Base-by-base conservation (phyloP, 2,797 vertebrate species). In the Siniperca undulata region DNA sequence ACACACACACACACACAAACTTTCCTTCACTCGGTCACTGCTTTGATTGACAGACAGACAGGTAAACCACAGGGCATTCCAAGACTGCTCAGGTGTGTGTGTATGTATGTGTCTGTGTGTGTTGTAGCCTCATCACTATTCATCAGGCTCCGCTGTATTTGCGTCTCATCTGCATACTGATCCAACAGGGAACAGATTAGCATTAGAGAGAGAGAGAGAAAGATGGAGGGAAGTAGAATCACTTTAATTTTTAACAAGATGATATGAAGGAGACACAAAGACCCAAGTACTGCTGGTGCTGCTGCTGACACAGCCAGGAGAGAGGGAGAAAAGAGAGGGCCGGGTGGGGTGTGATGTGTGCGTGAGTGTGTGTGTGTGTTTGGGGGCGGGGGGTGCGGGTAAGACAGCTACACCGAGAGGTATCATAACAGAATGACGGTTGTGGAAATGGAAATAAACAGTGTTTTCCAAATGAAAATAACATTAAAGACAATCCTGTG, bases 231-330 rank as follows among this genome's bases (percentile, higher is more conserved):
- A 84, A 88, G 84, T 85, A 89, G 93, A 95, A 92, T 93, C 92
- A 90, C 95, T 96, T 96, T 95, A 95, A 96, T 96, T 96, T 96
- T 96, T 96, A 96, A 96, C 95, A 95, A 96, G 95, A 94, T 92
- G 93, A 95, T 95, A 89, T 93, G 93, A 96, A 95, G 90, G 90
- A 93, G 93, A 91, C 92, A 94, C 92, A 95, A 93, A 95, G 93
- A 91, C 82, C 86, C 84, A 80, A 89, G 83, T 80, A 75, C 70
- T 53, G 84, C 90, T 86, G 81, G 30, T 80, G 81, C 80, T 88
- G 84, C 89, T 93, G 93, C 94, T 93, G 92, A 94, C 92, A 86
- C 90, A 93, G 92, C 90, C 88, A 86, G 85, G 80, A 77, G 84
- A 89, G 89, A 74, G 48, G 71, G 88, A 73, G 74, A 83, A 74